Conservation (phyloP, 2,888 invertebrate species). For the Muschampia plurimacula region DNA sequence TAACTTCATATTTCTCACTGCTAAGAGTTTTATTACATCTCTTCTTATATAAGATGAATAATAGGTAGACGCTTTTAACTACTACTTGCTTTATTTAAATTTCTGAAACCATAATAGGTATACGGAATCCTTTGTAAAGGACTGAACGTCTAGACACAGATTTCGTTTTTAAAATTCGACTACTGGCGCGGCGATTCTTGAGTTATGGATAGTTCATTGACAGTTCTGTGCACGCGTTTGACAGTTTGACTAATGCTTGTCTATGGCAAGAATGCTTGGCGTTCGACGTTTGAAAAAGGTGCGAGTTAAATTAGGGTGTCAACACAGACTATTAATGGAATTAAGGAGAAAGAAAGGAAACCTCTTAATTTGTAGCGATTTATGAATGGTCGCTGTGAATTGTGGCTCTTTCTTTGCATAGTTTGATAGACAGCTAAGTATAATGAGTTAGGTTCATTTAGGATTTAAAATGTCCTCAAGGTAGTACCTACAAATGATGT, state of each 20-base stretch:
- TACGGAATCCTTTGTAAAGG: constrained; percentile 14
- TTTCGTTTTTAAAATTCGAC: constrained; percentile 55
- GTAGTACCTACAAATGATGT: too few relatives aligned
- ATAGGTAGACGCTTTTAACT: too few relatives aligned
- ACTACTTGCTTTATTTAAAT: too few relatives aligned
- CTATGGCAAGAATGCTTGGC: constrained; percentile 62
- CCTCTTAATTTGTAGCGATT: constrained; percentile 16
- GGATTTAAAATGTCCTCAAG: too few relatives aligned
- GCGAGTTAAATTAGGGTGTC: constrained; percentile 61
- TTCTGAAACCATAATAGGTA: too few relatives aligned
- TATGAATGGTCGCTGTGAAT: not conserved
- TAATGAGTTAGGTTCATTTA: constrained; percentile 31
- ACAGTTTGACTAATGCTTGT: constrained; percentile 81
- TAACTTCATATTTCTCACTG: too few relatives aligned
- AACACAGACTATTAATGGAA: constrained; percentile 48
- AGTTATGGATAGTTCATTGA: constrained; percentile 75
- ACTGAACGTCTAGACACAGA: not conserved
- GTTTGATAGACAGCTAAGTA: too few relatives aligned
- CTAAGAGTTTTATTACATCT: too few relatives aligned
- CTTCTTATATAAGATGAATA: too few relatives aligned
- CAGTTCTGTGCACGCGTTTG: constrained; percentile 73
- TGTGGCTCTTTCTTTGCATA: not conserved
- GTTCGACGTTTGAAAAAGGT: constrained; percentile 68
- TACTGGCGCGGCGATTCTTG: constrained; percentile 68
- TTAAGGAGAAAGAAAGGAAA: not conserved